phyloP scores from a whole-genome alignment of 2,113 vertebrate genomes.

The Centropus bengalensis region DNA sequence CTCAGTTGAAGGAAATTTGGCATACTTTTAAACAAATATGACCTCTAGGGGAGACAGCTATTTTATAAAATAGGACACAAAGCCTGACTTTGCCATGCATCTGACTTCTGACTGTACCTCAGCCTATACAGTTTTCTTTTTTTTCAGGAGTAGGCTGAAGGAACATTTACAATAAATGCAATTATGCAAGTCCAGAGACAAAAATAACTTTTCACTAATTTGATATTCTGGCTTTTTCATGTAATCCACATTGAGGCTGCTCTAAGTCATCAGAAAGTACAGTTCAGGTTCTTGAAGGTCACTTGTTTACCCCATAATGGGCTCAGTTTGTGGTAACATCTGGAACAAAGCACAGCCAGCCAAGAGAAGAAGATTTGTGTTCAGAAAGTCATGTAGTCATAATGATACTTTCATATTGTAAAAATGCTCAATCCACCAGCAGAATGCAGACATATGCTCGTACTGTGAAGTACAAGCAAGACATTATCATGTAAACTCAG shows the following conservation, averaged over 20 bases:
- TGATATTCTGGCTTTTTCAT: background rate
- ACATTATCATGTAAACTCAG: conserved; percentile 20
- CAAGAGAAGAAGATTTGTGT: background rate
- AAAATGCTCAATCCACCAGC: background rate
- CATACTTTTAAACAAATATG: background rate
- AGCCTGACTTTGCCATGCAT: background rate
- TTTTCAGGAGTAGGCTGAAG: background rate
- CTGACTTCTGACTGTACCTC: background rate
- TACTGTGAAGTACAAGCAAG: background rate
- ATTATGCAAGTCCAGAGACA: background rate
- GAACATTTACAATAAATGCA: background rate
- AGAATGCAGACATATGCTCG: conserved; percentile 11
- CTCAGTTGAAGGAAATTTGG: background rate
- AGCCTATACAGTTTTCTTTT: background rate
- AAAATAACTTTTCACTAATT: background rate
- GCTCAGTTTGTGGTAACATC: background rate
- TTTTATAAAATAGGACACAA: background rate
- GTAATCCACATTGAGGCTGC: background rate
- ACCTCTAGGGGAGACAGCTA: background rate
- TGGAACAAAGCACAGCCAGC: background rate
- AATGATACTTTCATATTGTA: background rate
- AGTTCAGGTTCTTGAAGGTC: background rate
- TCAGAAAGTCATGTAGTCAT: background rate
- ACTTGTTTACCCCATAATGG: background rate
- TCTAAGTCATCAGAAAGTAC: background rate